Conservation (phyloP, 1,140 invertebrate species). For the Zaprionus nigranus region DNA sequence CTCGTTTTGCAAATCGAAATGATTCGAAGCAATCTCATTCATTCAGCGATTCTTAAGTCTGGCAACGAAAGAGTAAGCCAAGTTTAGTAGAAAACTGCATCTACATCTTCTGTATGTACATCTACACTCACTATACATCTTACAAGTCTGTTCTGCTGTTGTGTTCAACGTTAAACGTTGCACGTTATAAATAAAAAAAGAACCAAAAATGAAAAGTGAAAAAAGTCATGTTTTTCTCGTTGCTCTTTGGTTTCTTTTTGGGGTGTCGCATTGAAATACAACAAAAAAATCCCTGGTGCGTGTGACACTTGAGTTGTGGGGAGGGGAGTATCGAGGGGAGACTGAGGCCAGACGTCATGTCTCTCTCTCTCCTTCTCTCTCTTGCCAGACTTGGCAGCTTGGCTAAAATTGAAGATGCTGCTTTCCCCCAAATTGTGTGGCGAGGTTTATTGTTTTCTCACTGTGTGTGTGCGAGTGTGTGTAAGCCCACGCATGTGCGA, state of each 20-base stretch:
- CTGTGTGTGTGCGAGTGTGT: conserved; percentile 18
- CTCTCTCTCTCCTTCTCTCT: background rate
- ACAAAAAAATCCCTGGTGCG: conserved; percentile 67
- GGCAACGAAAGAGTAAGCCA: conserved; percentile 1
- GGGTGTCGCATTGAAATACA: conserved; percentile 29
- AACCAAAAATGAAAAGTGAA: conserved; percentile 8
- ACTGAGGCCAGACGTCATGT: background rate
- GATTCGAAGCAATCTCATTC: too few relatives aligned
- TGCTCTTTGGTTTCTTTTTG: conserved; percentile 33
- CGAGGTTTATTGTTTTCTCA: conserved; percentile 64
- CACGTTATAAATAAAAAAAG: conserved; percentile 65
- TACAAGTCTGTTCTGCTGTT: conserved; percentile 45
- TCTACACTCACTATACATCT: background rate
- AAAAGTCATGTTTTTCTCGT: conserved; percentile 24
- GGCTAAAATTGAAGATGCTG: conserved; percentile 42
- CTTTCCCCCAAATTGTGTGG: conserved; percentile 21
- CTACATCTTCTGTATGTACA: background rate
- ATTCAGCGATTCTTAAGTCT: too few relatives aligned
- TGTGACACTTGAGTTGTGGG: conserved; percentile 69
- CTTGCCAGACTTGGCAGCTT: conserved; percentile 19
- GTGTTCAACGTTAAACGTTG: conserved; percentile 60
- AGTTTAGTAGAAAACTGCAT: conserved; percentile 13
- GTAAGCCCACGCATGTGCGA: conserved; percentile 51
- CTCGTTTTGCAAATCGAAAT: background rate
- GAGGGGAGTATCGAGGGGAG: conserved; percentile 1